Base-by-base conservation (phyloP, 2,888 invertebrate genomes). In the Amphipoea lucens region DNA sequence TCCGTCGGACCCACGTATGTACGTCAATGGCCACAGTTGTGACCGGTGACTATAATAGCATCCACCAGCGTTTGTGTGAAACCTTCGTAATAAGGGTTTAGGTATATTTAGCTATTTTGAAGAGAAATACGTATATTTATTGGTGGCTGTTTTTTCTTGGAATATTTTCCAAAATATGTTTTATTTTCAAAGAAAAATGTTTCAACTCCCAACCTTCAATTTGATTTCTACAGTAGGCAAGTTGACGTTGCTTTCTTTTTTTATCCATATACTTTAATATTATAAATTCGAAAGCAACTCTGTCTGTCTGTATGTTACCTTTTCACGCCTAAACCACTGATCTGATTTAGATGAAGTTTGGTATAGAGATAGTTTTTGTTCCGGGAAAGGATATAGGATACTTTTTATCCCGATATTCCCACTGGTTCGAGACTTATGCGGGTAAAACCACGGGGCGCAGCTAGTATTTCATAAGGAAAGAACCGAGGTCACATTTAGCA, bases 1-100 rank as follows among this genome's bases (percentile, higher is more conserved):
- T 90, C 85, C 87, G 84, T 78, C 88, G 75, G 83, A 87, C 88
- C 84, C 83, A 83, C 91, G 87, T 85, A 40, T 40, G 40, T 40
- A 85, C 85, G 80, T 89, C 88, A 87, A 76, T 66, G 69, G 82
- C 70, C 70, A 76, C 77, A 76, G 83, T 76, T 83, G 79, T 60
- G 70, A 70, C 68, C 75, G 66, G 62, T 51, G 69, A 70, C 67
- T 40, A 74, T 86, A 76, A 84, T 62, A 60, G 68, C 81, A 29
- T 40, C 57, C 36, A 65, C 74, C 29, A 68, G 14, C 67, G 17
- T 51, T 23, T 66, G 23, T 67, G 45, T n/a, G 48, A 23, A 63
- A 71, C 67, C n/a, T 20, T 14, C 76, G 51, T 76, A 71, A 84
- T 80, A 81, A 81, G 84, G 80, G 80, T 84, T 65, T 54, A 83